Conservation (phyloP, 2,888 invertebrate species). For the Xylophagus ater region DNA sequence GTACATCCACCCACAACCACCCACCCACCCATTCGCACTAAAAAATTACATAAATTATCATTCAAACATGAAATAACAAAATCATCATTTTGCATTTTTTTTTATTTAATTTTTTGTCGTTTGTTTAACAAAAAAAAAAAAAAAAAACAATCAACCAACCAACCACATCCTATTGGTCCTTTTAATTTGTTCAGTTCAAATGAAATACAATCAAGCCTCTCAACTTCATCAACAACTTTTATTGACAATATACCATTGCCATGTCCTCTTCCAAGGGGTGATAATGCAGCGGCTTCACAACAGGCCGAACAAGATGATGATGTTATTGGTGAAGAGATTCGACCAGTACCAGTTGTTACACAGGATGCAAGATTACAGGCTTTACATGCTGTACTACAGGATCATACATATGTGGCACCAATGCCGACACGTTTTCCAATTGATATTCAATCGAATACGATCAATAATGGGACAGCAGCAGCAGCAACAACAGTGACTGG, state of each 20-base stretch:
- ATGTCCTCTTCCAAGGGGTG: conserved; percentile 17
- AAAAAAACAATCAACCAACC: no score
- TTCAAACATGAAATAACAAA: no score
- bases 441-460: no score
- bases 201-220: conserved; percentile 17
- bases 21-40: no score
- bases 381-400: conserved; percentile 34
- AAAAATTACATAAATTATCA: no score
- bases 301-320: conserved; percentile 31
- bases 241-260: conserved; percentile 22
- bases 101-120: no score
- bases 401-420: conserved; percentile 35
- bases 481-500: not conserved
- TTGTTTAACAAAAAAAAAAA: no score
- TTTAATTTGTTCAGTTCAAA: conserved; percentile 16
- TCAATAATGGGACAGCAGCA: conserved; percentile 3
- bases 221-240: conserved; percentile 18
- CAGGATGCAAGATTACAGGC: conserved; percentile 32
- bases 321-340: conserved; percentile 36
- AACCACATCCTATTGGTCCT: no score
- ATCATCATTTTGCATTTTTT: no score
- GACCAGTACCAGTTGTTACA: conserved; percentile 33
- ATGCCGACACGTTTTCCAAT: conserved; percentile 25
- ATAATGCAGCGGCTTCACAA: conserved; percentile 17
- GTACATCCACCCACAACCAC: no score